Evolutionary conservation across 1,140 invertebrate genomes (phyloP), one percentile per base, ranked within the genome.

Genomic region (Samia ricini): DNA sequence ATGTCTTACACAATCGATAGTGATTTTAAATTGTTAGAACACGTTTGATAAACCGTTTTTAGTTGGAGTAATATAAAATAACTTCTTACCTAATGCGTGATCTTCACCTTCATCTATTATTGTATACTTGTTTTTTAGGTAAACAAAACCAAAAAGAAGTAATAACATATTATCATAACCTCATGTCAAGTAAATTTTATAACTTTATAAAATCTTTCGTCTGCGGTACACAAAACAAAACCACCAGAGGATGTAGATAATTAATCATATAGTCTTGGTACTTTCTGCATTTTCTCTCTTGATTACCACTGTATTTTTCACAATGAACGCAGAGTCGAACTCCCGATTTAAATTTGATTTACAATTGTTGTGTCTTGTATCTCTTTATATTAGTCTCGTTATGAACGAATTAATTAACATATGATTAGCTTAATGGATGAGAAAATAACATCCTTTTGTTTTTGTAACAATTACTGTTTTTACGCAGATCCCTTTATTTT

Each of bases 211-310:
- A n/a, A n/a, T n/a, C n/a, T n/a, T n/a, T n/a, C n/a, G n/a, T n/a
- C n/a, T n/a, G n/a, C n/a, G n/a, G n/a, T n/a, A n/a, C n/a, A n/a
- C 8, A 8, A 42, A 42, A 15, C n/a, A 42, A 42, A 42, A 15
- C 33, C 33, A 1, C 4, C n/a, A 42, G 12, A 15, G 33, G 3
- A 10, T 36, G 2, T 2, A 42, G 4, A 42, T 74, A 65, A 77
- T 77, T 74, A 77, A 77, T 77, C 72, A 74, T 74, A 68, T 57
- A 29, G 65, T 66, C 75, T 70, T n/a, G n/a, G n/a, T n/a, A n/a
- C n/a, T n/a, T n/a, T 69, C 71, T 74, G 68, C 64, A 63, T 72
- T 69, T 69, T 62, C 71, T 42, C 61, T 64, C 56, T 60, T 74
- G 69, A 77, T 74, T 74, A 74, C 72, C 59, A 76, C 74, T 74